A percentile compares a stretch with the other conserved stretches of the same genome.
Conservation (phyloP, 2,113 vertebrate genomes). For the Coptodon rendalli region DNA sequence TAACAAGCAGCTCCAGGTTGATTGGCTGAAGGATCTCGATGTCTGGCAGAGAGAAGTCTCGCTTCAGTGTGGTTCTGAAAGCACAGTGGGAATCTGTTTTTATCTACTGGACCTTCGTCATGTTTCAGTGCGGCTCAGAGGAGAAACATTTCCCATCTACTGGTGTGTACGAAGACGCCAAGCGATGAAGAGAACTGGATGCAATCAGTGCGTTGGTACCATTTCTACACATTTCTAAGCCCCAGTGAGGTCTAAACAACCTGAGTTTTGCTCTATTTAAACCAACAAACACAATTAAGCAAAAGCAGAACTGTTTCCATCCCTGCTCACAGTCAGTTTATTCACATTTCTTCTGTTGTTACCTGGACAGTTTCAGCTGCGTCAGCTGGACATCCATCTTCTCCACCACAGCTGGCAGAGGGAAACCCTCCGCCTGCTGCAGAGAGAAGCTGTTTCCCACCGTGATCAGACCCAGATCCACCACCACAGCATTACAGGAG, state of each 20-base stretch:
- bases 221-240: not conserved
- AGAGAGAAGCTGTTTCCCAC: conserved; percentile 84
- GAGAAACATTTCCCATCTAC: not conserved
- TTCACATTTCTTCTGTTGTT: not conserved
- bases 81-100: not conserved
- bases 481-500: conserved; percentile 79
- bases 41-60: conserved; percentile 61
- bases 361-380: conserved; percentile 88
- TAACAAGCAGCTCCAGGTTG: conserved; percentile 83
- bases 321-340: not conserved
- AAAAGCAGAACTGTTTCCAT: not conserved
- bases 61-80: conserved; percentile 71
- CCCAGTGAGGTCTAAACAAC: not conserved
- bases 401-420: conserved; percentile 83
- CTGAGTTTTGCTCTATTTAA: not conserved
- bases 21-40: conserved; percentile 87
- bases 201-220: rapidly evolving
- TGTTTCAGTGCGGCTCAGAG: not conserved
- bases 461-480: conserved; percentile 91
- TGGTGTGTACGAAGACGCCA: not conserved
- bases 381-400: conserved; percentile 85
- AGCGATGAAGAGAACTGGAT: not conserved
- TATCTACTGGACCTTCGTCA: rapidly evolving
- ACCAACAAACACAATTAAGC: not conserved
- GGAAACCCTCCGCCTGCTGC: conserved; percentile 61